Evolutionary conservation across 2,113 vertebrate genomes (phyloP).

Genomic region (Heteronetta atricapilla): DNA sequence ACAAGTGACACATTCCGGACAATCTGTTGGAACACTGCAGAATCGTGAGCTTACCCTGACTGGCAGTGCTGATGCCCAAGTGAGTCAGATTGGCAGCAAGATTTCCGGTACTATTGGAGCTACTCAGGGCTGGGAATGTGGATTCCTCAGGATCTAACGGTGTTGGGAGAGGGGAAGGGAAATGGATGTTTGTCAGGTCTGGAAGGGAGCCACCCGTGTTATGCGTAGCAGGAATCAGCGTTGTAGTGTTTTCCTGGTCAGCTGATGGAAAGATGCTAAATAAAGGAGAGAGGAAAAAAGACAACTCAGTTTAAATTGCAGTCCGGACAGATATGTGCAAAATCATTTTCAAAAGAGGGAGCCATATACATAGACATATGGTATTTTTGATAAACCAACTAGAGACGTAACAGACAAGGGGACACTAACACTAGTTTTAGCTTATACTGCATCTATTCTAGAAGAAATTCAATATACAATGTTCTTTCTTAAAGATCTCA

Average conservation of each 20-base stretch:
- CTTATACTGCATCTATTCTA: neutral
- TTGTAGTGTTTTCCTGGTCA: constrained; percentile 89
- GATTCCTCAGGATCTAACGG: constrained; percentile 93
- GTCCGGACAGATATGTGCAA: neutral
- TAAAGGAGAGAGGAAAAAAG: neutral
- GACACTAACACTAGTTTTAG: neutral
- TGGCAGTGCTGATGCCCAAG: constrained; percentile 87
- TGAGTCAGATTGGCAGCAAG: constrained; percentile 92
- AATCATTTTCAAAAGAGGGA: neutral
- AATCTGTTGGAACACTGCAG: fast-evolving
- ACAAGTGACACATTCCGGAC: neutral
- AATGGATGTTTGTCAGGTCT: constrained; percentile 97
- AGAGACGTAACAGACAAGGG: neutral
- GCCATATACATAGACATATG: neutral
- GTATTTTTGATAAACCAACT: neutral
- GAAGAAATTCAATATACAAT: neutral
- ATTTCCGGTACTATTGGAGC: constrained; percentile 89
- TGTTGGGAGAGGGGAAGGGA: constrained; percentile 94
- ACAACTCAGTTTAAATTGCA: neutral
- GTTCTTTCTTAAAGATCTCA: neutral
- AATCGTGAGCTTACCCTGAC: constrained; percentile 78
- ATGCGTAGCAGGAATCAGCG: constrained; percentile 88
- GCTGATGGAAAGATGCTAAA: constrained; percentile 93
- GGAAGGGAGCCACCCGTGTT: constrained; percentile 96
- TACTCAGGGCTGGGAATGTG: constrained; percentile 86